phyloP scores from a whole-genome alignment of 64 coral and sea anemone genomes.

The Montipora foliosa region DNA sequence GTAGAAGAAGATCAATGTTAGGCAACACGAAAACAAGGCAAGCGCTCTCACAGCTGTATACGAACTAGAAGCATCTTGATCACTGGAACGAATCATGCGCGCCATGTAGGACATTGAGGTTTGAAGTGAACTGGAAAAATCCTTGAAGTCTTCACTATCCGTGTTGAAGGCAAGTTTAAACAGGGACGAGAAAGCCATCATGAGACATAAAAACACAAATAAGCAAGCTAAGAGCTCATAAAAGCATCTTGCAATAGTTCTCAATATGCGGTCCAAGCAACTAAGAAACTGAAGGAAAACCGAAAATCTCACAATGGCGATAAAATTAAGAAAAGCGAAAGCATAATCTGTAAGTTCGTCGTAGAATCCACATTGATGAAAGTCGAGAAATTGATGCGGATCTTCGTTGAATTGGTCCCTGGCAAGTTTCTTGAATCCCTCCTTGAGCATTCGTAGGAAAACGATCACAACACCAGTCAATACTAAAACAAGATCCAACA shows the following conservation, averaged over 20 bases:
- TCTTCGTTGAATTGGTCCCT: constrained; percentile 43
- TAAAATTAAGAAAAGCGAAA: constrained; percentile 73
- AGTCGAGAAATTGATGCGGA: constrained; percentile 57
- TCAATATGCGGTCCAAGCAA: constrained; percentile 62
- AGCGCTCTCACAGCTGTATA: not conserved
- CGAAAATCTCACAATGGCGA: constrained; percentile 67
- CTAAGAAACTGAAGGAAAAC: constrained; percentile 72
- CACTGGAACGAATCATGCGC: constrained; percentile 34
- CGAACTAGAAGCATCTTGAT: not conserved
- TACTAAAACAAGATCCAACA: constrained; percentile 70
- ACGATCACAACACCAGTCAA: constrained; percentile 58
- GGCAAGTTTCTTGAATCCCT: constrained; percentile 39
- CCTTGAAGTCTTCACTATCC: constrained; percentile 55
- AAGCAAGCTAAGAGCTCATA: constrained; percentile 46
- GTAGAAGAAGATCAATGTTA: constrained; percentile 68
- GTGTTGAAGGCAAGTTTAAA: constrained; percentile 68
- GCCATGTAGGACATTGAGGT: constrained; percentile 62
- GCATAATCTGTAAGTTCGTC: constrained; percentile 62
- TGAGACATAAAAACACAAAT: constrained; percentile 54
- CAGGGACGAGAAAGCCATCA: constrained; percentile 71
- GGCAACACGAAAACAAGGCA: constrained; percentile 43
- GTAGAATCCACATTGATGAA: constrained; percentile 71
- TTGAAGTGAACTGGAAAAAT: constrained; percentile 51
- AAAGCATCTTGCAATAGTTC: constrained; percentile 52
- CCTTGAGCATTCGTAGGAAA: constrained; percentile 36